Percentiles rank a stretch among this genome's conserved stretches.
Evolutionary conservation across 1,140 invertebrate genomes (phyloP).

Genomic region (Drosophila trapezifrons): DNA sequence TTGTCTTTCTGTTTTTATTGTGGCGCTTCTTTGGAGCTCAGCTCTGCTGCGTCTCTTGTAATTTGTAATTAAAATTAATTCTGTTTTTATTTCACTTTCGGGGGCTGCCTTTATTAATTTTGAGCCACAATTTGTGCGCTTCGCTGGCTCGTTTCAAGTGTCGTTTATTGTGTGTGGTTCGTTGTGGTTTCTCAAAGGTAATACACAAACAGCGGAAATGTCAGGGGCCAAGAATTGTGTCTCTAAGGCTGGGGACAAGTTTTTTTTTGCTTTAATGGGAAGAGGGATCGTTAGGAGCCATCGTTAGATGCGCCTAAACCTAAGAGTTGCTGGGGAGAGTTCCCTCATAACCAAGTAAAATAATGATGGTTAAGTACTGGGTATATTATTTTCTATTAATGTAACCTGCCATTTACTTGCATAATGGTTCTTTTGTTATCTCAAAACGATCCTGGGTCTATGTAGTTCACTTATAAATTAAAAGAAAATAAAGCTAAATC

Average conservation of each 20-base stretch:
- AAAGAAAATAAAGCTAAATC: not conserved
- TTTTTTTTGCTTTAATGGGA: slow-evolving; percentile 35
- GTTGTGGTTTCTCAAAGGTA: slow-evolving; percentile 38
- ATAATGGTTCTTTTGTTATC: not conserved
- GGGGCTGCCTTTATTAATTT: slow-evolving; percentile 62
- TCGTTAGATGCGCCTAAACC: slow-evolving; percentile 41
- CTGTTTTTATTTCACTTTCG: slow-evolving; percentile 62
- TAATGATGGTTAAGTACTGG: slow-evolving; percentile 19
- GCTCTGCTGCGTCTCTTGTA: slow-evolving; percentile 45
- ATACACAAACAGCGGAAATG: slow-evolving; percentile 52
- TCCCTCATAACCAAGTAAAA: slow-evolving; percentile 6
- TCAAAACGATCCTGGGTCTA: not conserved
- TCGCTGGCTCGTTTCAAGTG: slow-evolving; percentile 65
- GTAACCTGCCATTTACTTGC: slow-evolving; percentile 7
- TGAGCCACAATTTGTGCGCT: slow-evolving; percentile 64
- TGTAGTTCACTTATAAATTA: not conserved
- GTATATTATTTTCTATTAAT: slow-evolving; percentile 10
- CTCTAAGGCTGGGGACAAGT: slow-evolving; percentile 45
- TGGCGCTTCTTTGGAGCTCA: slow-evolving; percentile 56
- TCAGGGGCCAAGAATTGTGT: slow-evolving; percentile 53
- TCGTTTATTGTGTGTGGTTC: slow-evolving; percentile 41
- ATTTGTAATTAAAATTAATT: slow-evolving; percentile 79
- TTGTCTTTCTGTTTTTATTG: slow-evolving; percentile 30
- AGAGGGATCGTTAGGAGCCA: slow-evolving; percentile 21
- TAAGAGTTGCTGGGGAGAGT: slow-evolving; percentile 18